Percentiles rank a stretch among this genome's conserved stretches.
Evolutionary conservation across 1,140 invertebrate species (phyloP).

Genomic region (Cyphomyrmex costatus): DNA sequence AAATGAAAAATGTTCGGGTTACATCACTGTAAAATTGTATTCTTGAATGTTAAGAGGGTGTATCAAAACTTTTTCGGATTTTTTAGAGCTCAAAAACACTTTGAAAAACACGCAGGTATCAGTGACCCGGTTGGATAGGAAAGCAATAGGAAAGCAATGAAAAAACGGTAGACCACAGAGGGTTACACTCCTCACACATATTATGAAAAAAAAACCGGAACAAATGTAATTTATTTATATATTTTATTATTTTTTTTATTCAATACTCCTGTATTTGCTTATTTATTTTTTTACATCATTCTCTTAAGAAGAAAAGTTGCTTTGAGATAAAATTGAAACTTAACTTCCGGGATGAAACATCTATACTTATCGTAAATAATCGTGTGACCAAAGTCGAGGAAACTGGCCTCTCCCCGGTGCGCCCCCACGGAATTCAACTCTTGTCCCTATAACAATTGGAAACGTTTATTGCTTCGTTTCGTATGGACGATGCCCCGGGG

Average conservation of each 20-base stretch:
- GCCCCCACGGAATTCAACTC: slow-evolving; percentile 31
- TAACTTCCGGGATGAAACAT: neutral
- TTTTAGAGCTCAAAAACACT: too few relatives aligned
- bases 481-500: slow-evolving; percentile 49
- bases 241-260: neutral
- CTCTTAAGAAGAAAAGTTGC: neutral
- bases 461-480: slow-evolving; percentile 71
- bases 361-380: slow-evolving; percentile 51
- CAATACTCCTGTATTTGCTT: neutral
- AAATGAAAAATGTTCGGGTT: too few relatives aligned
- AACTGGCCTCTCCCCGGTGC: neutral
- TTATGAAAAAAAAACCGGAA: neutral
- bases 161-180: too few relatives aligned
- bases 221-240: neutral
- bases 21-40: too few relatives aligned
- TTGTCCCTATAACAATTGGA: slow-evolving; percentile 64
- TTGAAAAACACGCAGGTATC: too few relatives aligned
- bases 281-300: neutral
- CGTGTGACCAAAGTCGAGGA: slow-evolving; percentile 27
- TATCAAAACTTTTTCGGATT: too few relatives aligned
- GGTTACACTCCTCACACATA: too few relatives aligned
- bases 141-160: too few relatives aligned
- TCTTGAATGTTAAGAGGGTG: too few relatives aligned
- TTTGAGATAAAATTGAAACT: neutral
- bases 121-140: too few relatives aligned